Evolutionary conservation across 2,888 invertebrate genomes (phyloP), one percentile per base, ranked within the genome.

Genomic region (Loripinus fragilis): DNA sequence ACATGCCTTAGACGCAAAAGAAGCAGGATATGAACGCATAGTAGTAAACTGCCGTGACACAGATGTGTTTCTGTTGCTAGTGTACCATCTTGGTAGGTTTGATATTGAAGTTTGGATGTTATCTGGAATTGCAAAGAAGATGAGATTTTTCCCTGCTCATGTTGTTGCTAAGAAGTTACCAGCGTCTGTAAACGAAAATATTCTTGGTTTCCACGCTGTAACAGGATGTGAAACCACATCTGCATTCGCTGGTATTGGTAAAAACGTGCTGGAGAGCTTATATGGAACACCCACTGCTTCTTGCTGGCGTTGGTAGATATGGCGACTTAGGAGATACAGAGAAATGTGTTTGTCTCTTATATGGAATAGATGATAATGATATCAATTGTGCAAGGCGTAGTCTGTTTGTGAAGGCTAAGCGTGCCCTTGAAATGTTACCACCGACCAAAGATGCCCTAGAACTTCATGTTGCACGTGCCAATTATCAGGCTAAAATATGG

Each of bases 401-500:
- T 72, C 48, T 38, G 79, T 2, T n/a, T n/a, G n/a, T n/a, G n/a
- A n/a, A n/a, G n/a, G n/a, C n/a, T n/a, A n/a, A n/a, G n/a, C n/a
- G n/a, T n/a, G n/a, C n/a, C n/a, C n/a, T n/a, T n/a, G n/a, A n/a
- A n/a, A n/a, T n/a, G n/a, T n/a, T n/a, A n/a, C 77, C 76, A 42
- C 77, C 76, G 68, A 74, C 80, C 12, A 55, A 50, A 20, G 77
- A 79, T 66, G 69, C 80, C 17, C 65, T 79, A 20, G 74, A 80
- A 69, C 41, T 78, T 8, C 80, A 74, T 48, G 23, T 41, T 20
- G 25, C n/a, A 30, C 30, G 77, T 25, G 78, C 73, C 5, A 74
- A 80, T 55, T 79, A 80, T 55, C 78, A 80, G 48, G 66, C 73
- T 20, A 79, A 73, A 12, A 76, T 80, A 65, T 73, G 73, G 80